Evolutionary conservation across 2,797 vertebrate species (phyloP).

Genomic region (Arrhamphus sclerolepis): DNA sequence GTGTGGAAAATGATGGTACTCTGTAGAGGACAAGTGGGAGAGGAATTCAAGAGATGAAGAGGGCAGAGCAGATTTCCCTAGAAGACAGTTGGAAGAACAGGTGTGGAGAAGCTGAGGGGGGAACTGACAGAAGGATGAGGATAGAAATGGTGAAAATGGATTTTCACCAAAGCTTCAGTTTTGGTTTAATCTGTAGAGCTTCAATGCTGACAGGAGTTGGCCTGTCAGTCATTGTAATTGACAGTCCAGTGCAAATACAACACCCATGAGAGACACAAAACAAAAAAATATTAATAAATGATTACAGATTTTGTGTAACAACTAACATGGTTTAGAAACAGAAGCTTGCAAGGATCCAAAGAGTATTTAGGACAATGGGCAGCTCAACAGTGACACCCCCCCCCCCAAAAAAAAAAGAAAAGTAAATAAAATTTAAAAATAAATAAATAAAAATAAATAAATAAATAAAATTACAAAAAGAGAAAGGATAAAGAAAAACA

Average conservation of each 20-base stretch:
- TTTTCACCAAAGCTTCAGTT: no score
- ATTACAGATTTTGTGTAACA: not conserved
- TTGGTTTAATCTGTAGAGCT: no score
- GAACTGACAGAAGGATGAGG: not conserved
- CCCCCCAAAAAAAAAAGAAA: no score
- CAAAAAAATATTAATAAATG: conserved; percentile 1
- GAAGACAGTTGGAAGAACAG: no score
- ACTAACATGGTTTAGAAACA: not conserved
- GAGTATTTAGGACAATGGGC: not conserved
- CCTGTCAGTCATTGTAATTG: not conserved
- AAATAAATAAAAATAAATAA: no score
- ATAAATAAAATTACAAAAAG: no score
- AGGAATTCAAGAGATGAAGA: no score
- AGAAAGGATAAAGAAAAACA: no score
- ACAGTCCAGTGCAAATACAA: not conserved
- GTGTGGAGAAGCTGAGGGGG: not conserved
- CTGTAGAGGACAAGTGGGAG: not conserved
- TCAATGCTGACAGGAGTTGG: not conserved
- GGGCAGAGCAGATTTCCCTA: not conserved
- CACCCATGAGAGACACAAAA: not conserved
- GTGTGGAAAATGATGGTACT: not conserved
- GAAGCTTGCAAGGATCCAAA: not conserved
- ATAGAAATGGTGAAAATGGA: not conserved
- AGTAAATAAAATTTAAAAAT: no score
- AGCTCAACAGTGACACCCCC: no score